These are phyloP conservation scores for Mactromeris polynyma DNA, from an alignment of 2,888 invertebrate species.

Conservation along the genomic window DNA sequence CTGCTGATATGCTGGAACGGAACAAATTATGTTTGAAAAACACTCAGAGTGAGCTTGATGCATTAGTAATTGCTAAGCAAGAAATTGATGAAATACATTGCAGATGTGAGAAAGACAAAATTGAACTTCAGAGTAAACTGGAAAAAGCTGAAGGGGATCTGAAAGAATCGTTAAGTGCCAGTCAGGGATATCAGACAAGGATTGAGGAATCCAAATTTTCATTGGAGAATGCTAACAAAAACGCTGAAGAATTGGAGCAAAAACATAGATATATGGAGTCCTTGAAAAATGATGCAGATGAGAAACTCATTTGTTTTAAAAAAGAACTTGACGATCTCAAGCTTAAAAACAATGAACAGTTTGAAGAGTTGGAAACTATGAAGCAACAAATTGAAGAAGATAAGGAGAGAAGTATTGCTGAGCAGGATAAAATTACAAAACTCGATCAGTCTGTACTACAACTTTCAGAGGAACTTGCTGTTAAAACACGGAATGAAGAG, in stretches of 20 bases:
- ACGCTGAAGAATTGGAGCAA: slow-evolving; percentile 45
- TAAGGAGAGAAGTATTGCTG: slow-evolving; percentile 32
- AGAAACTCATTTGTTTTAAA: slow-evolving; percentile 37
- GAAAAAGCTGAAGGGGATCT: slow-evolving; percentile 40
- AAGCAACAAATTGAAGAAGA: slow-evolving; percentile 68
- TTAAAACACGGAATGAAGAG: slow-evolving; percentile 11
- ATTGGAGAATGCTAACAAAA: slow-evolving; percentile 52
- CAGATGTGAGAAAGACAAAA: slow-evolving; percentile 49
- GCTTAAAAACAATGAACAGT: slow-evolving; percentile 13
- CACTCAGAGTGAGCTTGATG: slow-evolving; percentile 33
- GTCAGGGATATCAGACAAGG: slow-evolving; percentile 36
- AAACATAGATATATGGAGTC: slow-evolving; percentile 51
- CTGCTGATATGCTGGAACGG: slow-evolving; percentile 30
- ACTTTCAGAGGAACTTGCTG: slow-evolving; percentile 39
- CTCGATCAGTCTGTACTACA: neutral
- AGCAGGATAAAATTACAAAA: slow-evolving; percentile 37
- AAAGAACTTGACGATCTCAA: slow-evolving; percentile 43
- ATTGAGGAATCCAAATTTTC: slow-evolving; percentile 55
- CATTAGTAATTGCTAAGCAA: slow-evolving; percentile 33
- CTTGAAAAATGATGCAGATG: slow-evolving; percentile 43
- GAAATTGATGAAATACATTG: slow-evolving; percentile 62
- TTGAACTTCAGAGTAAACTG: slow-evolving; percentile 53
- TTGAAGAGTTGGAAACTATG: slow-evolving; percentile 68
- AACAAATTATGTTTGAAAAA: slow-evolving; percentile 16
- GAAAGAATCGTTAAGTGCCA: slow-evolving; percentile 18